Evolutionary conservation across 2,113 vertebrate genomes (phyloP), one percentile per base, ranked within the genome.

Genomic region (Cyanoramphus novaezelandiae): DNA sequence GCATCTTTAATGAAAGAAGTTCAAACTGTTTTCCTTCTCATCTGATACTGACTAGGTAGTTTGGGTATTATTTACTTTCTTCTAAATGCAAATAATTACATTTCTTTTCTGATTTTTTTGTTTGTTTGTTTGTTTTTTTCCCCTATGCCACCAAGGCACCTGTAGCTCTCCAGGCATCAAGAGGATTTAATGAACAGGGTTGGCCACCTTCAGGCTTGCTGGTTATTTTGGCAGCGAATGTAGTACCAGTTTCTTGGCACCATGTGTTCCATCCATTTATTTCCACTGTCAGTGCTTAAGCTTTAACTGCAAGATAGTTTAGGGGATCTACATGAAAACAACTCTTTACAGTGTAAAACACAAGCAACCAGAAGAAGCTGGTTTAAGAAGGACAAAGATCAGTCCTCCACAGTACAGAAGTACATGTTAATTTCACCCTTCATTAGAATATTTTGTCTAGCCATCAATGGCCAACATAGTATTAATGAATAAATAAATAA

Each of bases 261-360:
- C 8, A 60, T 0, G 0, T 25, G 28, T 49, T 68, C 24, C 21
- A 41, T 57, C 25, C 18, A 47, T 41, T 47, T 55, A 67, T 82
- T 79, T 70, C 49, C 29, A 46, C 33, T 75, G 12, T 37, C 62
- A 88, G 25, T 9, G 11, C 5, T 76, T 76, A 29, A 76, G n/a
- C 46, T 60, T 84, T 64, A 11, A 75, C 50, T 75, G n/a, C 18
- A 49, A 37, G 19, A 67, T 20, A 28, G 5, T 25, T 82, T 67
- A 75, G 5, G 12, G 18, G 9, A 82, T 29, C 16, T 24, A 25
- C 29, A 19, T 24, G 27, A 72, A 84, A 95, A 69, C 3, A 60
- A 25, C 31, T 44, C 12, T 60, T 57, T 57, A 21, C 31, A 55
- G 25, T 0, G 3, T 8, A 62, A 71, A 63, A 63, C 18, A 63